Evolutionary conservation across 1,140 invertebrate genomes (phyloP), one percentile per base, ranked within the genome.

Genomic region (Phthorimaea operculella): DNA sequence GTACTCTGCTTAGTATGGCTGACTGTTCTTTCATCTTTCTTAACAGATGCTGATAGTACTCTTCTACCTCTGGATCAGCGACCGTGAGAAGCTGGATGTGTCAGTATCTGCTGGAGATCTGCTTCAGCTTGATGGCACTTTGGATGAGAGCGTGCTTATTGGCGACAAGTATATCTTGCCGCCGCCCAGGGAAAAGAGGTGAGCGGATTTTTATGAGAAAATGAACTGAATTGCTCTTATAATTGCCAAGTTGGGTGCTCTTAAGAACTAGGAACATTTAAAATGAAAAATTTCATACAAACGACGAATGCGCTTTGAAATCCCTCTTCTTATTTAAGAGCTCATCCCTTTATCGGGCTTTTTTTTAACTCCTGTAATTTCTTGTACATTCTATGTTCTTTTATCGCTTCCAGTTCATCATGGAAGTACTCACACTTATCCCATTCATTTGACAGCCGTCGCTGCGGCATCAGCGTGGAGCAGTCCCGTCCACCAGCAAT

Each of bases 401-500:
- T 28, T 28, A 6, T 28, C 21, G 21, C 21, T 28, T 28, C 21
- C 21, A 28, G 21, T 28, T 28, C 21, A 28, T 28, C 21, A 28
- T 28, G 21, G 21, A 28, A 28, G 21, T 28, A 28, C 21, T 28
- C 21, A 28, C 21, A 28, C 21, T 28, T 39, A 39, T 39, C 10
- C 36, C 36, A 10, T 39, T 39, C 36, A 12, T n/a, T 39, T 42
- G 14, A 16, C 44, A 47, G 44, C 57, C 73, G 68, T 47, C 71
- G 69, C n/a, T 79, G 76, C 52, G 88, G 86, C 18, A 88, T 89
- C 52, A 88, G 87, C 52, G 87, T 89, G 55, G 88, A 88, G 60
- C 82, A 86, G 56, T 87, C 87, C 28, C 81, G 90, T 15, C 90
- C 90, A 4, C 88, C 88, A 10, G 90, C 88, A 17, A 90, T 91